phyloP scores from a whole-genome alignment of 2,888 invertebrate species.

The Harpagoxenus sublaevis region DNA sequence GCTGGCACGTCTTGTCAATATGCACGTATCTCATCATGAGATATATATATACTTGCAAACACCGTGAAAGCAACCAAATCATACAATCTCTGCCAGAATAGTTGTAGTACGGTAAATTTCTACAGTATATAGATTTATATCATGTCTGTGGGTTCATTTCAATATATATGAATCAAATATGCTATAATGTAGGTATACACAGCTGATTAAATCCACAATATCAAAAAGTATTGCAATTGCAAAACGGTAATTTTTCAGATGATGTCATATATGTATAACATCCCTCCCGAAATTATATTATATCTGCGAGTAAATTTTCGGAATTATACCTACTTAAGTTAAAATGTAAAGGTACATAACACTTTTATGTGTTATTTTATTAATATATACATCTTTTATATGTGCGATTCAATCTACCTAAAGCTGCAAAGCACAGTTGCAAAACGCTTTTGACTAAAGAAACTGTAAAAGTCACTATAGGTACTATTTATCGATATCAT shows the following conservation, averaged over 20 bases:
- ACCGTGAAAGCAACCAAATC: neutral
- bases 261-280: neutral
- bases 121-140: neutral
- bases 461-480: neutral
- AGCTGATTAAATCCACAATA: neutral
- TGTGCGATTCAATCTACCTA: neutral
- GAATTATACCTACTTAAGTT: neutral
- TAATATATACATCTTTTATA: neutral
- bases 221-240: neutral
- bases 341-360: neutral
- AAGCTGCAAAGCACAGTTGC: neutral
- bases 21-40: neutral
- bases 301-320: neutral
- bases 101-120: neutral
- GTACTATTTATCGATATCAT: neutral
- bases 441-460: neutral
- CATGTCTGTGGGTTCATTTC: neutral
- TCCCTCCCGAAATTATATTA: neutral
- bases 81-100: neutral
- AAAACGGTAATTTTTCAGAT: slow-evolving; percentile 4
- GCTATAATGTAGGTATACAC: neutral
- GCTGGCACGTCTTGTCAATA: slow-evolving; percentile 38
- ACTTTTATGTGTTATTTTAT: neutral
- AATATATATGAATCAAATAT: neutral
- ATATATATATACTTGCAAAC: neutral